Percentiles rank a stretch among this genome's conserved stretches.
Conservation (phyloP, 2,797 vertebrate genomes). For the Macropus fuliginosus region DNA sequence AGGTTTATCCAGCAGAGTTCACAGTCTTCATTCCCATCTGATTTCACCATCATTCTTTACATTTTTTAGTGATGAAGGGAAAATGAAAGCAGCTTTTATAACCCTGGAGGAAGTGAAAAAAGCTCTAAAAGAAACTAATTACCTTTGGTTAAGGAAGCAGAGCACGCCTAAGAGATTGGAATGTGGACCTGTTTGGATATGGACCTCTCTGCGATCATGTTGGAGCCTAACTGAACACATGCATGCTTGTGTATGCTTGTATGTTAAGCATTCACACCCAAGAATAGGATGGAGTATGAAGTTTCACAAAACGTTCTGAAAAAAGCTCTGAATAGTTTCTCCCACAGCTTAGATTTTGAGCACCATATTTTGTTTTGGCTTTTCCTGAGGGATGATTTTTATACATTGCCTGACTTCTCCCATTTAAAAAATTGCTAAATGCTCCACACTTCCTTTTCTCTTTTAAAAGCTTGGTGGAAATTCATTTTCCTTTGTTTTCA, state of each 20-base stretch:
- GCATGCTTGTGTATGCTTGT: background rate
- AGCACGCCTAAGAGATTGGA: slow-evolving; percentile 4
- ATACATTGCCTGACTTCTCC: slow-evolving; percentile 28
- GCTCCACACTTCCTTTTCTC: background rate
- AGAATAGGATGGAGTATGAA: slow-evolving; percentile 30
- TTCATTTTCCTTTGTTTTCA: background rate
- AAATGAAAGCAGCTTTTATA: slow-evolving; percentile 3
- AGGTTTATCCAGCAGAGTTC: background rate
- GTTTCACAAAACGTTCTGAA: slow-evolving; percentile 47
- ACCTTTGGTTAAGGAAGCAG: slow-evolving; percentile 5
- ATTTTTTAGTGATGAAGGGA: background rate
- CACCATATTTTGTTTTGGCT: slow-evolving; percentile 12
- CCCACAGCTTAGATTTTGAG: slow-evolving; percentile 15
- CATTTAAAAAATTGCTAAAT: slow-evolving; percentile 28
- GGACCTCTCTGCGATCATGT: background rate
- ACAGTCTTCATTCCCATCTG: background rate
- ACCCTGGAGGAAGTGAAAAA: slow-evolving; percentile 12
- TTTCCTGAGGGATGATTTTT: slow-evolving; percentile 33
- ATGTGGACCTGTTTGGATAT: slow-evolving; percentile 15
- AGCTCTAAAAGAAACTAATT: background rate
- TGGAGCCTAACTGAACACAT: background rate
- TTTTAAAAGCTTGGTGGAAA: background rate
- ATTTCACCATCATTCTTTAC: background rate
- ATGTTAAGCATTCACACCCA: background rate
- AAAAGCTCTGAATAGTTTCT: slow-evolving; percentile 33